Base-by-base conservation (phyloP, 2,113 vertebrate genomes). In the Entelurus aequoreus region DNA sequence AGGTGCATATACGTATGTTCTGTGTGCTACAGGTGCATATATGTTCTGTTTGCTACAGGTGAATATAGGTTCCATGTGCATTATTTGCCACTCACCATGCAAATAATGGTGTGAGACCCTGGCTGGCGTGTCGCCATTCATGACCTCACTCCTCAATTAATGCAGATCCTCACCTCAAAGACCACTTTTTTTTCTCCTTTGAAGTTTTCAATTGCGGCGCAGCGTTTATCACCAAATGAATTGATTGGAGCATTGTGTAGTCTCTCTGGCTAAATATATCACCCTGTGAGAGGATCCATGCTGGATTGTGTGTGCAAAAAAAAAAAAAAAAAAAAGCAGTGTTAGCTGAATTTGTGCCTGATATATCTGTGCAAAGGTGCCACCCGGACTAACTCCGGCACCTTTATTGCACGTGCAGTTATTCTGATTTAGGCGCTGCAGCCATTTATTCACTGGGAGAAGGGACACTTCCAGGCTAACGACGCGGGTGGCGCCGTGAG, bases 81-180 rank as follows among this genome's bases (percentile, higher is more conserved):
- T 28, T 28, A 28, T 28, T 28, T 28, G 28, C 3, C 28, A 28
- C 28, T 4, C 28, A 2, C 28, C 28, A 28, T 28, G 28, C 28
- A 28, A 28, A 28, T 28, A 28, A 28, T 4, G 28, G 28, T 0
- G 28, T 28, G 28, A 28, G 28, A 28, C 28, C 28, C 28, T 28
- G 28, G 28, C 28, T 67, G 71, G 55, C 49, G 8, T 72, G 84
- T 83, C 81, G 78, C 80, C 82, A 88, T 87, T 88, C 85, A 87
- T 78, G 80, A 85, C 77, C 76, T 75, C 63, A 74, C 65, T 82
- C 79, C 76, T 76, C 73, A 85, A 87, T 84, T 84, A 81, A 85
- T 82, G 74, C 61, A 63, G 68, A 73, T 71, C 75, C 72, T 78
- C 74, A 62, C 73, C 44, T 77, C 83, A 85, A 78, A 69, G 75